Evolutionary conservation across 2,113 vertebrate genomes (phyloP).

Genomic region (Gallinago undulata): DNA sequence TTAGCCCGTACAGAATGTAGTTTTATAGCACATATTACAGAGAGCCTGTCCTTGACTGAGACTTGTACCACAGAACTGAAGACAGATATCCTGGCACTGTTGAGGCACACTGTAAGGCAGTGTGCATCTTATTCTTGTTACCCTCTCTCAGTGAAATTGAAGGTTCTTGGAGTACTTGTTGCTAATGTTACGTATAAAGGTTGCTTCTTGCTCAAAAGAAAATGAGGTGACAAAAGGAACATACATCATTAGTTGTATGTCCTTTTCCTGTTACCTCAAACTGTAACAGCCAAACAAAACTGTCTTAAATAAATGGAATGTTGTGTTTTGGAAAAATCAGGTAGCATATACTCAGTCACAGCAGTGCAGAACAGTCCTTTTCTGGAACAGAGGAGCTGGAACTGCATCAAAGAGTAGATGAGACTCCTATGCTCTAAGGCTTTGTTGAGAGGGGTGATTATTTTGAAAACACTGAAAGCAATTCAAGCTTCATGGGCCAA

Average conservation of each 20-base stretch:
- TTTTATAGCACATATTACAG: background rate
- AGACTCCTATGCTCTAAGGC: background rate
- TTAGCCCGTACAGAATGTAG: background rate
- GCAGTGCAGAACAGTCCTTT: background rate
- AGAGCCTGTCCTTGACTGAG: background rate
- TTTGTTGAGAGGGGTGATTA: background rate
- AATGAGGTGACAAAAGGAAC: background rate
- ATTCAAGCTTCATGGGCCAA: background rate
- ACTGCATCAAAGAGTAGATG: slow-evolving; percentile 24
- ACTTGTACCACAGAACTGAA: background rate
- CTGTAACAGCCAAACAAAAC: background rate
- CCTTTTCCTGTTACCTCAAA: background rate
- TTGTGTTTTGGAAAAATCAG: background rate
- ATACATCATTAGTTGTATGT: background rate
- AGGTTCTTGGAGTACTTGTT: background rate
- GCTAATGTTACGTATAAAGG: background rate
- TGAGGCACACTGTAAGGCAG: accelerated
- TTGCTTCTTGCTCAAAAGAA: background rate
- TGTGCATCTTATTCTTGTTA: background rate
- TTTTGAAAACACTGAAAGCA: background rate
- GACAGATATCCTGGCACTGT: background rate
- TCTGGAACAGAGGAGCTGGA: background rate
- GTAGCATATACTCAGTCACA: background rate
- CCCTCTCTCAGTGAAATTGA: background rate
- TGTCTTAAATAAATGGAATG: background rate